Evolutionary conservation across 1,140 invertebrate species (phyloP).

Genomic region (Drosophila kikkawai): DNA sequence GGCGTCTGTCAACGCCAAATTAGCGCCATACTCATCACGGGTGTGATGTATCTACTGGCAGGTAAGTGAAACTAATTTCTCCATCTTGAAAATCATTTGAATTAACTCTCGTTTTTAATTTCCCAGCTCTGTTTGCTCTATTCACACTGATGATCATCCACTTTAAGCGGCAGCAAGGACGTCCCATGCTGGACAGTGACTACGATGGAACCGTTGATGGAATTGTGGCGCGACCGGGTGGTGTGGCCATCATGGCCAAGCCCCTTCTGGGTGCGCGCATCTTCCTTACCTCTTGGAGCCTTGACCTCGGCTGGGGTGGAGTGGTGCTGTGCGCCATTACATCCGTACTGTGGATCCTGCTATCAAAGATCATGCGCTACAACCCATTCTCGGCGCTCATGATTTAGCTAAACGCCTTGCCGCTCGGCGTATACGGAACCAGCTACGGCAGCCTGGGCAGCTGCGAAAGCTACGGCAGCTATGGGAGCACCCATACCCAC

Average conservation of each 20-base stretch:
- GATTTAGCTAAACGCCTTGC: conserved; percentile 86
- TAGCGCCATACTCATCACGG: conserved; percentile 94
- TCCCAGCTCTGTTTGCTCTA: conserved; percentile 92
- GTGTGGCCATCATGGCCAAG: conserved; percentile 76
- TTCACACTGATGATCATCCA: conserved; percentile 96
- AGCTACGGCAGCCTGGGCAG: conserved; percentile 58
- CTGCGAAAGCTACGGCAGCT: conserved; percentile 52
- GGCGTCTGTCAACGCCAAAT: conserved; percentile 94
- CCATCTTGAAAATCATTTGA: background rate
- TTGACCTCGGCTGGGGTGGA: conserved; percentile 93
- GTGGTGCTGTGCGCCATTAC: conserved; percentile 91
- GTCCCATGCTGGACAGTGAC: conserved; percentile 86
- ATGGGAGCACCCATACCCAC: conserved; percentile 60
- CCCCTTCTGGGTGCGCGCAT: conserved; percentile 88
- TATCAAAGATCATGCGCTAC: conserved; percentile 95
- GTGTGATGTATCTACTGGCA: conserved; percentile 95
- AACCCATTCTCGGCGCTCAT: conserved; percentile 91
- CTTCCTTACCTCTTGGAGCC: conserved; percentile 92
- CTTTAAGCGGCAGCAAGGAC: conserved; percentile 92
- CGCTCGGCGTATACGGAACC: conserved; percentile 72
- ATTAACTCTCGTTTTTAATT: conserved; percentile 38
- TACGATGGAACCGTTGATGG: conserved; percentile 89
- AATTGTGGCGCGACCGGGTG: conserved; percentile 87
- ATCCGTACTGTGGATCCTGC: conserved; percentile 92
- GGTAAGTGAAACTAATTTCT: conserved; percentile 86